Conservation (phyloP, 2,888 invertebrate genomes). For the Griposia aprilina region DNA sequence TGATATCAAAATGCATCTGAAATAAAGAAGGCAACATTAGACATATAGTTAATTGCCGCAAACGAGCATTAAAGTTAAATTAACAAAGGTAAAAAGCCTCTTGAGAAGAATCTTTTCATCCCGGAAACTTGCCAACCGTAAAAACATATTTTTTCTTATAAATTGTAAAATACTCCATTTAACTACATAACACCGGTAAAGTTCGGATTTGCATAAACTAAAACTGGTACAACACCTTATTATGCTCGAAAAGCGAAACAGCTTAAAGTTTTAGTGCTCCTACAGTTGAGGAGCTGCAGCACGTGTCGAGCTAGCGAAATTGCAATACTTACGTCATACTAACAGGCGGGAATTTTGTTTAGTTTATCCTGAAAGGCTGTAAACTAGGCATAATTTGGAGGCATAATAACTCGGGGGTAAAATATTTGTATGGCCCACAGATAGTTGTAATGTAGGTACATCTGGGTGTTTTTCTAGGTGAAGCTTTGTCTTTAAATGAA, state of each 20-base stretch:
- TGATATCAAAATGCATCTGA: too few species aligned
- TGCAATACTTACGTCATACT: constrained; percentile 40
- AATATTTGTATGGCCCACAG: background rate
- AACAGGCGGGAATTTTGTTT: constrained; percentile 5
- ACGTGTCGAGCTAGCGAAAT: constrained; percentile 52
- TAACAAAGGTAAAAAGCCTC: background rate
- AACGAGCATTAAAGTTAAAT: background rate
- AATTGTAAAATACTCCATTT: constrained; percentile 27
- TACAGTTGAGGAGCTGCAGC: constrained; percentile 15
- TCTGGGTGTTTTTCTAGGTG: background rate
- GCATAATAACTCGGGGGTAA: background rate
- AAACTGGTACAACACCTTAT: constrained; percentile 45
- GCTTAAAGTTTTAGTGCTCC: constrained; percentile 53
- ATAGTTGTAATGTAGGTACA: background rate
- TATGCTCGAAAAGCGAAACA: constrained; percentile 45
- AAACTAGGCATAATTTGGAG: constrained; percentile 18
- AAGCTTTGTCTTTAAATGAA: background rate
- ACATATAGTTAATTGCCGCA: background rate
- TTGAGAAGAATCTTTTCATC: fast-evolving
- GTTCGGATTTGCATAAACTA: constrained; percentile 54
- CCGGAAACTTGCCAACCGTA: background rate
- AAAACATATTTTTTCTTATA: background rate
- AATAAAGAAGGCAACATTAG: background rate
- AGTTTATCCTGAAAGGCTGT: constrained; percentile 20
- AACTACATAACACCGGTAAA: constrained; percentile 20